Base-by-base conservation (phyloP, 2,113 vertebrate species). In the Chloroceryle aenea region DNA sequence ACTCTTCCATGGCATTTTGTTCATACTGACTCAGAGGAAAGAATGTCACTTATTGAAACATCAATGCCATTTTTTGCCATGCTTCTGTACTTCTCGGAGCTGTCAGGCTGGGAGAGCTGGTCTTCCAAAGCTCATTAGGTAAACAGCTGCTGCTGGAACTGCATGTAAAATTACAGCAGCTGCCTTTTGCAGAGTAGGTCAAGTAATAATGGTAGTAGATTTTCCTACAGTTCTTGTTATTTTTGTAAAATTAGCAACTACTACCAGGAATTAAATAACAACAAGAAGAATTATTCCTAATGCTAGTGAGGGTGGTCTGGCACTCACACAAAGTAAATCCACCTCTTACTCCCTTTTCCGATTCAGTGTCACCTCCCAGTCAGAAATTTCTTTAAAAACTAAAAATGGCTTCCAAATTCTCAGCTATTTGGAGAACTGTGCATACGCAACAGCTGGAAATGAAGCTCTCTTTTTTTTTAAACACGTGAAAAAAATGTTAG, bases 101-200 rank as follows among this genome's bases (percentile, higher is more conserved):
- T 76, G 71, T 76, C 78, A 85, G 59, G 40, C 66, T 91, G 45
- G 38, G n/a, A 68, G 66, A 82, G 43, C 32, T 87, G 34, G 52
- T 81, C 72, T 92, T 92, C 79, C 72, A 66, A 93, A 94, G 75
- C 88, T 88, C 64, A 47, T 93, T 84, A 88, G 88, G 80, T 34
- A 62, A 96, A 86, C 68, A 80, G 45, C 72, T 84, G 83, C 93
- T 86, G 55, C 55, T 81, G 55, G 59, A 84, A 36, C 42, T 21
- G 72, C 86, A 50, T 19, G 32, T 59, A n/a, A 90, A 86, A 66
- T 63, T 90, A 84, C 48, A 74, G 40, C 36, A 73, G n/a, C 78
- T 83, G 55, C n/a, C n/a, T 94, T 90, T 80, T 48, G 38, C 55
- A 75, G 85, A 73, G n/a, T 12, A 55, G 61, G 61, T 87, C 45